These are phyloP conservation scores for Pantherophis vulpinus DNA, from an alignment of 2,797 vertebrate species.

Conservation along the genomic window DNA sequence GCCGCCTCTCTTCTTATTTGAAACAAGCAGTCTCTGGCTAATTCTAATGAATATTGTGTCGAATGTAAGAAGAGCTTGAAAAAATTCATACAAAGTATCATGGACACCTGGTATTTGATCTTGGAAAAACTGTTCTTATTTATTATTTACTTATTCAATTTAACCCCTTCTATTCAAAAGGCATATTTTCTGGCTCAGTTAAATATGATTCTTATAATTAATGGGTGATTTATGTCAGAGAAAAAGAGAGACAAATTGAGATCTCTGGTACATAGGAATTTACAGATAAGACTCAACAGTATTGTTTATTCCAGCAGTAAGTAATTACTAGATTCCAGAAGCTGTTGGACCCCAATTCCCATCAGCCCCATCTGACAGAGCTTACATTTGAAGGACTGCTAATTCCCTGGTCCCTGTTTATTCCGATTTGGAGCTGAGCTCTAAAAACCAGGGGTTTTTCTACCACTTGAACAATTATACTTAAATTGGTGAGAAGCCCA, in stretches of 20 bases:
- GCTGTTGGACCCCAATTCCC: background rate
- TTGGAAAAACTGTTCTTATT: conserved; percentile 32
- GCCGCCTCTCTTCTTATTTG: conserved; percentile 7
- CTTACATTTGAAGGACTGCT: too few relatives aligned
- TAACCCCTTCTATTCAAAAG: background rate
- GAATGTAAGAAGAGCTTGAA: conserved; percentile 46
- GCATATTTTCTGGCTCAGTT: background rate
- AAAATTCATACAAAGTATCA: conserved; percentile 38
- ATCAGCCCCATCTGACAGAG: background rate
- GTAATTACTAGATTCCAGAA: background rate
- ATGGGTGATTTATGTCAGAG: background rate
- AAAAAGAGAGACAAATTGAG: background rate
- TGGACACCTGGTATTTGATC: conserved; percentile 50
- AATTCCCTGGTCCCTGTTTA: background rate
- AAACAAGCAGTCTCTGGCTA: conserved; percentile 32
- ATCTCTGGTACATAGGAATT: background rate
- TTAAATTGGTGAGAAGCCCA: background rate
- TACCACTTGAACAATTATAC: background rate
- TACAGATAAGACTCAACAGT: background rate
- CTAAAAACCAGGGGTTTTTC: background rate
- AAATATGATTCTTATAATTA: background rate
- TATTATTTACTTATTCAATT: background rate
- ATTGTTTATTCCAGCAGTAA: background rate
- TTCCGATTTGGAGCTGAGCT: background rate
- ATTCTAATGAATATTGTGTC: conserved; percentile 49